Base-by-base conservation (phyloP, 1,140 invertebrate species). In the Geopemphigus sp. region DNA sequence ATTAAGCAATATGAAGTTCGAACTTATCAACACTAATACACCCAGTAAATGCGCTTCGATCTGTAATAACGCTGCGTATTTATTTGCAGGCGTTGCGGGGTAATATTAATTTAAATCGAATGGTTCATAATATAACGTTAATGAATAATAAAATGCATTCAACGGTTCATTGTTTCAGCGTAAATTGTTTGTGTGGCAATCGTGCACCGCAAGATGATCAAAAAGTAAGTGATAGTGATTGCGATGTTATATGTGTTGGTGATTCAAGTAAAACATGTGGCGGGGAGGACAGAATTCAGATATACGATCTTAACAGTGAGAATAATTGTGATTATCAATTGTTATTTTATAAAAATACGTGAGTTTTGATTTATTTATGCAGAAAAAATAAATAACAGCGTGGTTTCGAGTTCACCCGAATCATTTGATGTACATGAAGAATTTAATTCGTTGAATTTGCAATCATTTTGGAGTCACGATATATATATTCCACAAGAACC, bases 111-210 rank as follows among this genome's bases (percentile, higher is more conserved):
- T 19, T 17, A 39, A 39, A 39, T 39, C 8, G 32, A 39, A 39
- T 59, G 10, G 17, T 59, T 78, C 6, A 22, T 4, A 66, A 50
- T 26, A 17, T 47, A 24, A 19, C 17, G 17, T 63, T 59, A 19
- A 0, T 26, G 32, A n/a, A 59, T 39, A 15, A 15, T 56, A 22
- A 6, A n/a, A 70, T 68, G n/a, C 12, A 50, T 63, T n/a, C 8
- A 39, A 39, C 32, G 3, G 3, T 39, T 12, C 57, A 47, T 50
- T 84, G 63, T 83, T 85, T 88, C 84, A 94, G 93, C 61, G 88
- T 90, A 59, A 95, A 97, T 87, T 98, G 95, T 87, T 97, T 95
- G 87, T 98, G 96, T 89, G 95, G 95, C 53, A 91, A 92, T 83
- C 78, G 81, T 12, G 76, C 72, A 57, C 81, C 82, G 12, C 53